These are phyloP conservation scores for Drosophila neonasuta DNA, from an alignment of 2,888 invertebrate genomes.

Conservation along the genomic window DNA sequence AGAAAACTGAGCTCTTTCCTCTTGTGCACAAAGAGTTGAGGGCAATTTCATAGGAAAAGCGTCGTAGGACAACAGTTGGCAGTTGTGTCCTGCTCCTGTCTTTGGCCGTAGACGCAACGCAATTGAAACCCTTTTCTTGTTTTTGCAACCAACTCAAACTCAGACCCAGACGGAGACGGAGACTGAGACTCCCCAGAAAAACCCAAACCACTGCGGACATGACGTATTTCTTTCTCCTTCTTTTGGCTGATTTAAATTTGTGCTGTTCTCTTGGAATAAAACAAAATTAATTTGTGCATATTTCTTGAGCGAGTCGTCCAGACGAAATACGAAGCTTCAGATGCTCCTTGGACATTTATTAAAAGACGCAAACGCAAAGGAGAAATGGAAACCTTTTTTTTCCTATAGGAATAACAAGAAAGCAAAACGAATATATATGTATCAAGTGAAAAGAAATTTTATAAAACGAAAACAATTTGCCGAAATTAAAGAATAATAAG, in stretches of 20 bases:
- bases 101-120: slow-evolving; percentile 36
- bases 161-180: slow-evolving; percentile 6
- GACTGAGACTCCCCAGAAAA: not conserved
- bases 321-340: slow-evolving; percentile 70
- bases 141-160: slow-evolving; percentile 34
- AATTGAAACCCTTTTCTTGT: slow-evolving; percentile 75
- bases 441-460: slow-evolving; percentile 79
- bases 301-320: slow-evolving; percentile 71
- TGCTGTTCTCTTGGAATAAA: slow-evolving; percentile 68
- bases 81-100: slow-evolving; percentile 39
- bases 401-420: slow-evolving; percentile 66
- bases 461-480: slow-evolving; percentile 82
- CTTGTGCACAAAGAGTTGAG: slow-evolving; percentile 36
- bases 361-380: slow-evolving; percentile 65
- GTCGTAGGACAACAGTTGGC: slow-evolving; percentile 58
- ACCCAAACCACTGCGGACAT: slow-evolving; percentile 53
- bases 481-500: slow-evolving; percentile 81
- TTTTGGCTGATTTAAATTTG: slow-evolving; percentile 73
- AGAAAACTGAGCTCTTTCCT: slow-evolving; percentile 19
- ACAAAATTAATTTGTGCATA: slow-evolving; percentile 79
- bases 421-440: slow-evolving; percentile 37
- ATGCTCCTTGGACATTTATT: slow-evolving; percentile 71
- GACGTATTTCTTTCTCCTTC: slow-evolving; percentile 68
- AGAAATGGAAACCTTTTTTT: slow-evolving; percentile 67
- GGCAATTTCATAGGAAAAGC: slow-evolving; percentile 37